Evolutionary conservation across 2,113 vertebrate genomes (phyloP), one percentile per base, ranked within the genome.

Genomic region (Penelope pileata): DNA sequence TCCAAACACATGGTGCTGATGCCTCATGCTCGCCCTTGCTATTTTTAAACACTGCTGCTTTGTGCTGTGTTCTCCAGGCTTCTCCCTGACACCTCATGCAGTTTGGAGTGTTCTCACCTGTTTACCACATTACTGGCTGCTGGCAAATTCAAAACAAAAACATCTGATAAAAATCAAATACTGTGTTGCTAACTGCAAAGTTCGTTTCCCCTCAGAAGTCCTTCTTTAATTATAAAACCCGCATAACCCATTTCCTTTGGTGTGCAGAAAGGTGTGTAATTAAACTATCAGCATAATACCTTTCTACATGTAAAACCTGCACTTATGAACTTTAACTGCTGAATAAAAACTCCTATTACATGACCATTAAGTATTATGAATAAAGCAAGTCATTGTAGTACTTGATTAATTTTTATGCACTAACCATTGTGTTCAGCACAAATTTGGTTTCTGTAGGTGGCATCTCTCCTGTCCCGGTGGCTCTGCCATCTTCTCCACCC

Each of bases 191-290:
- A 95, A 96, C 95, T 94, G 92, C 78, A 95, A 97, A 95, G 91
- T 98, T 98, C 93, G 93, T 97, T 97, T 97, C 94, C 87, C 97
- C 91, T 97, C 93, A 86, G 83, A 98, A 97, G 97, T 96, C 95
- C 89, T 88, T 91, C 96, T 97, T 98, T 98, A 98, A 98, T 98
- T 98, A 98, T 73, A 96, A 97, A 98, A 98, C 93, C 95, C 79
- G 30, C 95, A 97, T 94, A 98, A 98, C 95, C 96, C 97, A 98
- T 98, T 98, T 98, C 97, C 98, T 98, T 97, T 97, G 97, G 97
- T 98, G 98, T 98, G 98, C 98, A 98, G 97, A 98, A 98, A 98
- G 97, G 98, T 98, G 98, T 98, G 98, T 98, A 98, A 98, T 98
- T 98, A 98, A 98, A 98, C 97, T 97, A 98, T 98, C 96, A 98